phyloP scores from a whole-genome alignment of 2,113 vertebrate genomes.

The Poeciliopsis turrubarensis region DNA sequence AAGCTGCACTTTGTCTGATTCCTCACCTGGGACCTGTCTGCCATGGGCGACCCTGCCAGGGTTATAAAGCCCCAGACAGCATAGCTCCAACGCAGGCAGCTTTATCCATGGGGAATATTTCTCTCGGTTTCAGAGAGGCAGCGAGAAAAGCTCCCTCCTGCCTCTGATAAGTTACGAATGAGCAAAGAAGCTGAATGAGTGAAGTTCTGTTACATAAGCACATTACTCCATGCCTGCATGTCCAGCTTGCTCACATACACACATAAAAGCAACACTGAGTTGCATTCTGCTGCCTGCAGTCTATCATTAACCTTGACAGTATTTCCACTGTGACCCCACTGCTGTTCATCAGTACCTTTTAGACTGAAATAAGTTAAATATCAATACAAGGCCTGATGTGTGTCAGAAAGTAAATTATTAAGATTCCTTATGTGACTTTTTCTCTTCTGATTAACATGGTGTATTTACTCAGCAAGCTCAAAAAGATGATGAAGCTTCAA shows the following conservation, averaged over 20 bases:
- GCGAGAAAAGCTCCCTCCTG: conserved; percentile 18
- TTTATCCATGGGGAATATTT: conserved; percentile 3
- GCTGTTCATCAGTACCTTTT: conserved; percentile 30
- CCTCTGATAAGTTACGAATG: conserved; percentile 30
- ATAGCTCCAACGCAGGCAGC: background rate
- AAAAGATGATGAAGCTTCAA: background rate
- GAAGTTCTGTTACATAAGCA: conserved; percentile 69
- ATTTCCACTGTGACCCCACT: conserved; percentile 63
- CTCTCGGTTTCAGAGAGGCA: conserved; percentile 9
- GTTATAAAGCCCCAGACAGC: too few species aligned
- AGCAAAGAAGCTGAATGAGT: conserved; percentile 43
- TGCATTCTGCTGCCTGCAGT: conserved; percentile 62
- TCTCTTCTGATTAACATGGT: background rate
- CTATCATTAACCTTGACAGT: conserved; percentile 75
- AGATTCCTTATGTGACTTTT: background rate
- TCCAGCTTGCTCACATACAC: conserved; percentile 22
- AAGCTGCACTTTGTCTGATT: too few species aligned
- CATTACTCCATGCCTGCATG: conserved; percentile 35
- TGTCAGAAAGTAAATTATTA: conserved; percentile 18
- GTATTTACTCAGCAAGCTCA: background rate
- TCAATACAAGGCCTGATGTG: conserved; percentile 25
- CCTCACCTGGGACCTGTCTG: too few species aligned
- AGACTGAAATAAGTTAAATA: conserved; percentile 42
- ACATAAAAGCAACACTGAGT: conserved; percentile 16
- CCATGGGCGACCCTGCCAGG: too few species aligned